These are phyloP conservation scores for Trichogramma evanescens DNA, from an alignment of 2,888 invertebrate genomes.

Conservation along the genomic window DNA sequence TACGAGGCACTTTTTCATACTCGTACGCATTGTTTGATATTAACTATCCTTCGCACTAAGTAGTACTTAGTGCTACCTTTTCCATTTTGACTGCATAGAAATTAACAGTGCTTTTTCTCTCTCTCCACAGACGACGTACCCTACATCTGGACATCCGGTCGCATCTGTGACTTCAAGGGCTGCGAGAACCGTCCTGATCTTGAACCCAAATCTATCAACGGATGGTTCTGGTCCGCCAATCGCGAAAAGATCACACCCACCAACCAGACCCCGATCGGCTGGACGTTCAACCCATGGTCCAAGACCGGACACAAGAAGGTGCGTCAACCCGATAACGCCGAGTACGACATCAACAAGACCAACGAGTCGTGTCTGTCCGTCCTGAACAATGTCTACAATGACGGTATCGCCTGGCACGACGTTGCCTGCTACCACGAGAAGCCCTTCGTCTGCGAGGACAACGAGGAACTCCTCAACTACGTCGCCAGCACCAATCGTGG, in stretches of 20 bases:
- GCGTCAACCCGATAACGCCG: conserved; percentile 84
- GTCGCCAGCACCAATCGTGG: conserved; percentile 78
- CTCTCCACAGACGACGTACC: conserved; percentile 67
- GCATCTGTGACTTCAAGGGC: conserved; percentile 88
- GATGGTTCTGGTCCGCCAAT: conserved; percentile 92
- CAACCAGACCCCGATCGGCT: conserved; percentile 62
- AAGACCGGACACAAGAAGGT: conserved; percentile 85
- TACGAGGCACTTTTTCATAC: too few species aligned
- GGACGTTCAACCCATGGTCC: conserved; percentile 85
- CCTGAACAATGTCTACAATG: conserved; percentile 87
- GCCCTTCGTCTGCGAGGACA: conserved; percentile 85
- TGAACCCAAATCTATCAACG: conserved; percentile 76
- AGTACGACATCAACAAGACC: conserved; percentile 82
- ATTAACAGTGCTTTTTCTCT: too few species aligned
- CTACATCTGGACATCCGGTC: conserved; percentile 89
- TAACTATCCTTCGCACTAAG: too few species aligned
- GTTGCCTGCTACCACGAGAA: conserved; percentile 91
- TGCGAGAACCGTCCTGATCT: conserved; percentile 80
- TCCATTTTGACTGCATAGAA: too few species aligned
- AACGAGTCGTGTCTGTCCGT: conserved; percentile 81
- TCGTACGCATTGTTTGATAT: too few species aligned
- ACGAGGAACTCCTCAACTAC: conserved; percentile 79
- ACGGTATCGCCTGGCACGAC: conserved; percentile 90
- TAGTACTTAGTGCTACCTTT: too few species aligned
- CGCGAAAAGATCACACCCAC: conserved; percentile 80